These are phyloP conservation scores for Lepus europaeus DNA, from an alignment of 2,113 vertebrate species.

Conservation along the genomic window DNA sequence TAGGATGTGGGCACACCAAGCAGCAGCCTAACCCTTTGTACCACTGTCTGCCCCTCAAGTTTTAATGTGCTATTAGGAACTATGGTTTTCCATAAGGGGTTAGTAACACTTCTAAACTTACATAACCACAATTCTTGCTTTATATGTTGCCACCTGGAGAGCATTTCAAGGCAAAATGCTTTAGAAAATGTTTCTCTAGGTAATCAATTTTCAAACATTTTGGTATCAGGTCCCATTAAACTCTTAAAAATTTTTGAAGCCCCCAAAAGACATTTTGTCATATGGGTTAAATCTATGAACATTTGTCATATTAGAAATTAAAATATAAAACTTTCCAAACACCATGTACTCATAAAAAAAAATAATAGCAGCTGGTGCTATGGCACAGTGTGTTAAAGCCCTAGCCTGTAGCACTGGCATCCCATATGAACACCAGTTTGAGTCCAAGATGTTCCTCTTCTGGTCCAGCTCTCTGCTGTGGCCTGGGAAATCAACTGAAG, in stretches of 20 bases:
- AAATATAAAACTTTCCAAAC: conserved; percentile 11
- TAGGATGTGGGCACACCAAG: too few species aligned
- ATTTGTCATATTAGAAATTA: background rate
- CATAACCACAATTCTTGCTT: background rate
- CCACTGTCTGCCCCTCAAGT: background rate
- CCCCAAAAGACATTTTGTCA: background rate
- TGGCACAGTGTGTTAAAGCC: background rate
- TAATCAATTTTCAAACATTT: conserved; percentile 20
- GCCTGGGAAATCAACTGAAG: background rate
- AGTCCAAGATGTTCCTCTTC: too few species aligned
- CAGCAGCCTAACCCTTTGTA: too few species aligned
- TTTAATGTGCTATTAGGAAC: background rate
- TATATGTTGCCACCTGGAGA: background rate
- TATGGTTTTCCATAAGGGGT: background rate
- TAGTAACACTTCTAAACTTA: background rate
- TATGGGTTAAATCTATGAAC: background rate
- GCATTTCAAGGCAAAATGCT: background rate
- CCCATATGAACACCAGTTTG: too few species aligned
- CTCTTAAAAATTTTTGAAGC: background rate
- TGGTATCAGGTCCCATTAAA: background rate
- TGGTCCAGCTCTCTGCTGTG: too few species aligned
- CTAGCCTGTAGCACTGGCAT: background rate
- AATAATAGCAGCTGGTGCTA: background rate
- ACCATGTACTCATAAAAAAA: background rate
- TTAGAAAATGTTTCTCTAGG: background rate